Evolutionary conservation across 2,888 invertebrate genomes (phyloP), one percentile per base, ranked within the genome.

Genomic region (Synanthedon vespiformis): DNA sequence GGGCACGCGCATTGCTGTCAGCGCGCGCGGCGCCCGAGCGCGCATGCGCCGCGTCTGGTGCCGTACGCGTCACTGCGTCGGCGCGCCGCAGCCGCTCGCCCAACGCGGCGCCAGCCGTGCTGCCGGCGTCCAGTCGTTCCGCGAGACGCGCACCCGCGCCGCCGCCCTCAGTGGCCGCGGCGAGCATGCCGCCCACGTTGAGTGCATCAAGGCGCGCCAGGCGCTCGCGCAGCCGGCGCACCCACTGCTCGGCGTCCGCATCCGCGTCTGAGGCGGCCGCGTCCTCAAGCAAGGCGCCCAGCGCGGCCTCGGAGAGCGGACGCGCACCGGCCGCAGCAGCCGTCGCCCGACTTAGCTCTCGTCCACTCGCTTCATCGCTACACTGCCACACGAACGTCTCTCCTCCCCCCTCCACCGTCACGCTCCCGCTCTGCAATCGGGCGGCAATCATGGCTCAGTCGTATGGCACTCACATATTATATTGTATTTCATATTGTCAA

Each of bases 231-330:
- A 98, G 87, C 56, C 85, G 92, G 14, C 70, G 74, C 89, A 91
- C 91, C 68, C 91, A 91, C 14, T 88, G 88, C 80, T 92, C 92
- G 10, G 95, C 95, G 81, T 95, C 93, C 53, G 93, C 93, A 55
- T 97, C 94, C n/a, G 95, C 96, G 76, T 93, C 93, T 72, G 95
- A 93, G 69, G 94, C 95, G 60, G 93, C 92, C 69, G 94, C 95
- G 60, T 93, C 92, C 11, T 92, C 90, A 85, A 99, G 93, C 58
- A 99, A 88, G 62, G 92, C 92, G 10, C 77, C 74, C 16, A 81
- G 68, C 55, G 82, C 83, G 51, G 74, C 98, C 22, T 90, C 89
- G 63, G 97, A 95, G 74, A 98, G 96, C 67, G 93, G 58, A 92
- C 91, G 0, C 69, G 94, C 93, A 69, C 93, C 94, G 68, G 94